A percentile compares a stretch with the other conserved stretches of the same genome.
Evolutionary conservation across 2,797 vertebrate genomes (phyloP).

Genomic region (Intellagama lesueurii): DNA sequence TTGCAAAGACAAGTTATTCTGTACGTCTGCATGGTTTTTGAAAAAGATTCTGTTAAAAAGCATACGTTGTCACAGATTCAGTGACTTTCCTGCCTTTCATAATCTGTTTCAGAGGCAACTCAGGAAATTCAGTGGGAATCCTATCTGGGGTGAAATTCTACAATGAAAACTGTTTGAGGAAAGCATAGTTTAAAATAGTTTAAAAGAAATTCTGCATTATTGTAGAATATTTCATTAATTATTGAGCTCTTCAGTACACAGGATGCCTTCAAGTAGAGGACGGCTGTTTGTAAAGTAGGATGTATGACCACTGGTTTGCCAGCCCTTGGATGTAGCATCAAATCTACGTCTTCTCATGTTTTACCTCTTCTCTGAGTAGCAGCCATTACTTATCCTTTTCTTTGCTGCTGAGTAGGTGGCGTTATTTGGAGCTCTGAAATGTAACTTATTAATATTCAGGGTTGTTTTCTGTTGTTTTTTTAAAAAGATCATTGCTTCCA

Average conservation of each 20-base stretch:
- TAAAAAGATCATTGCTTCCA: no score
- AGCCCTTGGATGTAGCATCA: no score
- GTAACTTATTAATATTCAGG: no score
- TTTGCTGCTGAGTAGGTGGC: background rate
- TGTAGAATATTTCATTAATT: background rate
- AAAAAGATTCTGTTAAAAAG: constrained; percentile 35
- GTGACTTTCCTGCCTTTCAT: constrained; percentile 5
- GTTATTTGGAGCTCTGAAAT: background rate
- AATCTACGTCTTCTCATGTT: background rate
- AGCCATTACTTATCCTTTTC: background rate
- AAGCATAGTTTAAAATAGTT: background rate
- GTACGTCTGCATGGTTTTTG: constrained; percentile 36
- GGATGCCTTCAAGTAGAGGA: no score
- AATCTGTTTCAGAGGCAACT: background rate
- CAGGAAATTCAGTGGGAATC: constrained; percentile 16
- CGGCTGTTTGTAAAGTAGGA: no score
- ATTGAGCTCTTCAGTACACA: background rate
- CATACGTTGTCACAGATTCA: background rate
- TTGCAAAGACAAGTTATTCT: constrained; percentile 13
- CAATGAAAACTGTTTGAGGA: background rate
- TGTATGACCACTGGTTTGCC: no score
- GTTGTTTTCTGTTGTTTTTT: no score
- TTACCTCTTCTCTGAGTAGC: background rate
- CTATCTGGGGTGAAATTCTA: background rate
- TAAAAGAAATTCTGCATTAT: background rate